A percentile compares a stretch with the other conserved stretches of the same genome.
These are phyloP conservation scores for Erpornis zantholeuca DNA, from an alignment of 2,113 vertebrate species.

Conservation along the genomic window DNA sequence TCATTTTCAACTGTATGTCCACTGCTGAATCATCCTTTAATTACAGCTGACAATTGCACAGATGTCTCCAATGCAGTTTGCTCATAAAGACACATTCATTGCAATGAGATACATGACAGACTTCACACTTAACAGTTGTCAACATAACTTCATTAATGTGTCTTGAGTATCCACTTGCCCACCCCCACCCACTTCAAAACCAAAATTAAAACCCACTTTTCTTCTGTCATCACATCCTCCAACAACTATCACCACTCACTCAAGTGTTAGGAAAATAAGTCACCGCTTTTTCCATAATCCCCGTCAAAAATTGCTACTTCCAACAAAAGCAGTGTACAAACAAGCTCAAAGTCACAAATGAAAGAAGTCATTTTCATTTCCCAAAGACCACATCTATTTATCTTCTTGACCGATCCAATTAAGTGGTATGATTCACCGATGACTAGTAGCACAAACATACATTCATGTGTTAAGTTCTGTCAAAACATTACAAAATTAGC, in stretches of 20 bases:
- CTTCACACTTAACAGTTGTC: slow-evolving; percentile 55
- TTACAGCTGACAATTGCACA: slow-evolving; percentile 48
- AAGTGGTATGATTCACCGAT: slow-evolving; percentile 21
- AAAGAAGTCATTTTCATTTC: slow-evolving; percentile 30
- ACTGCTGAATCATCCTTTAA: slow-evolving; percentile 3
- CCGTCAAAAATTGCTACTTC: background rate
- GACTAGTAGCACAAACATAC: slow-evolving; percentile 24
- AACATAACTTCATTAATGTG: slow-evolving; percentile 58
- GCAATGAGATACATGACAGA: slow-evolving; percentile 49
- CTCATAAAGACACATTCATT: slow-evolving; percentile 32
- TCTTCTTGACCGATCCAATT: slow-evolving; percentile 30
- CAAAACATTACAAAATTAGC: slow-evolving; percentile 45
- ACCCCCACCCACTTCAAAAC: slow-evolving; percentile 12
- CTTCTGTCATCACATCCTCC: slow-evolving; percentile 40
- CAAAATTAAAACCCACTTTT: slow-evolving; percentile 3
- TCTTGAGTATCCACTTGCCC: slow-evolving; percentile 11
- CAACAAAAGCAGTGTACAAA: slow-evolving; percentile 7
- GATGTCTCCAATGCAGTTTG: background rate
- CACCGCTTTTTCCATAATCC: background rate
- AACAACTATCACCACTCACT: slow-evolving; percentile 35
- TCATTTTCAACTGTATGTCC: slow-evolving; percentile 7
- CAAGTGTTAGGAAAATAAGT: slow-evolving; percentile 35
- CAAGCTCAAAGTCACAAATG: background rate
- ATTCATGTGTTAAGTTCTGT: background rate
- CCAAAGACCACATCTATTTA: slow-evolving; percentile 4